Base-by-base conservation (phyloP, 2,888 invertebrate species). In the Macrosoma leucophasiata region DNA sequence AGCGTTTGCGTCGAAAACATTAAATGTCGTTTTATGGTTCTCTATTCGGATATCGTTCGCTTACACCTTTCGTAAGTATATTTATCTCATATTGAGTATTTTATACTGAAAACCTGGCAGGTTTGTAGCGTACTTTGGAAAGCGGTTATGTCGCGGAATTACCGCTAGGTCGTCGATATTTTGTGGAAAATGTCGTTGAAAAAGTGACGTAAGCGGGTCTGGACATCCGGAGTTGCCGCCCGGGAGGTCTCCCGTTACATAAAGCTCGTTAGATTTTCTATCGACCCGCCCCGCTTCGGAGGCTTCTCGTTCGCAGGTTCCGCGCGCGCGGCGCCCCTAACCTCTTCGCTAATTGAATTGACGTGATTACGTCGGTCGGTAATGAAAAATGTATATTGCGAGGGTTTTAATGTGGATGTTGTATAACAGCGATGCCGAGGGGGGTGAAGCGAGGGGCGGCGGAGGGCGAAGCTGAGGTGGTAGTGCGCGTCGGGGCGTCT, bases 381-480 rank as follows among this genome's bases (percentile, higher is more conserved):
- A 44, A 36, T 46, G 36, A 43, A 50, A 46, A 51, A 53, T 50
- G 48, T 30, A 40, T 41, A 36, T 36, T 26, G 29, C 55, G 41
- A 35, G 43, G 36, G 37, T n/a, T n/a, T 15, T 29, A 36, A 31
- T 40, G 28, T 40, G 38, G 22, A 44, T 46, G 29, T 45, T 47
- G 29, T 51, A 46, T 55, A 54, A 55, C 60, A 84, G 82, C 77
- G 79, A 88, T 88, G 88, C 87, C 86, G 79, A 86, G 88, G 70
- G 85, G 85, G 75, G 84, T 82, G 73, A 84, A 85, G 78, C 82
- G 84, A 74, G 79, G 76, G 73, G 72, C 79, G 76, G 84, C 71
- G 74, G 84, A 84, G 74, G 79, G 77, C 65, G 77, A 84, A 73
- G 75, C 76, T 58, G 79, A 84, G 62, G 71, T 79, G 66, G 78